Conservation (phyloP, 53 echinoderm and acorn worm species). For the Holothuria scabra region DNA sequence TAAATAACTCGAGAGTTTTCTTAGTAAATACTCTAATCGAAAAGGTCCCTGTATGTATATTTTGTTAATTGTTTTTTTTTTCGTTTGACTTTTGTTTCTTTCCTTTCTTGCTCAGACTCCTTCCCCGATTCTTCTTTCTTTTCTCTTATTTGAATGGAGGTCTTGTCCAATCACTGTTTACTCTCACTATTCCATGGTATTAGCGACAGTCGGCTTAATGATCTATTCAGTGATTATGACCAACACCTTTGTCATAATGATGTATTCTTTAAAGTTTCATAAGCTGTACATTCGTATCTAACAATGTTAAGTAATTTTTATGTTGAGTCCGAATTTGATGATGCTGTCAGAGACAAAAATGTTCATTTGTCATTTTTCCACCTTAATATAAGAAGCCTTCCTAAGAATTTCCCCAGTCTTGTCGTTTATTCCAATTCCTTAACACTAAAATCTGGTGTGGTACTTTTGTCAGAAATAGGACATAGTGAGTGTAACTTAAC, state of each 20-base stretch:
- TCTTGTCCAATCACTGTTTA: background rate
- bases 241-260: slow-evolving; percentile 1
- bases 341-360: background rate
- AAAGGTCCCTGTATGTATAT: too few species aligned
- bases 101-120: too few species aligned
- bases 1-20: too few species aligned
- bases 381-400: slow-evolving; percentile 29
- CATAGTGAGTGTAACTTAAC: background rate
- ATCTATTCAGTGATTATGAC: background rate
- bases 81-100: too few species aligned
- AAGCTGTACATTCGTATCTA: background rate
- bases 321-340: slow-evolving; percentile 1
- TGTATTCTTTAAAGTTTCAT: background rate
- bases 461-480: background rate
- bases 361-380: background rate
- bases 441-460: background rate
- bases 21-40: too few species aligned
- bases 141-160: background rate
- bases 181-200: background rate
- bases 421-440: background rate
- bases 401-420: slow-evolving; percentile 12
- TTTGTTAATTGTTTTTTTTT: too few species aligned
- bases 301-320: slow-evolving; percentile 7
- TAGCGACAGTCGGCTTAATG: background rate
- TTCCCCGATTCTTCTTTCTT: background rate